Base-by-base conservation (phyloP, 2,888 invertebrate species). In the Nomada hirtipes region DNA sequence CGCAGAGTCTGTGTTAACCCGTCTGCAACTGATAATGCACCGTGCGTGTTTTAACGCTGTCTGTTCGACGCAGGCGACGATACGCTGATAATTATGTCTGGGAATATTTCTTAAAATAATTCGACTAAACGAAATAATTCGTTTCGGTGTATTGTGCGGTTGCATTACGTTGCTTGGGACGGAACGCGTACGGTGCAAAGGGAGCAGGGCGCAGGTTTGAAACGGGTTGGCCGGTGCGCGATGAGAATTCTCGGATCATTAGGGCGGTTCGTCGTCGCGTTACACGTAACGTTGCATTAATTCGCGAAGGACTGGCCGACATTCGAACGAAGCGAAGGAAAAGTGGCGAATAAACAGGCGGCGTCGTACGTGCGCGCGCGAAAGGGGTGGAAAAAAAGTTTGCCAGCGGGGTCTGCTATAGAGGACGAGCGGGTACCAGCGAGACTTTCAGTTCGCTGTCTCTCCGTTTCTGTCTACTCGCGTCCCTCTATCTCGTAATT, bases 401-500 rank as follows among this genome's bases (percentile, higher is more conserved):
- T 44, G 52, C 26, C 60, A 36, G 73, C 26, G 61, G 57, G 0
- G 26, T 13, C 4, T 10, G 18, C n/a, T 9, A 2, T 11, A 20
- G 53, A 20, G 65, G 47, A 70, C 52, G 79, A 70, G 65, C 53
- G 67, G 79, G 65, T 29, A n/a, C 59, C 59, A 71, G 84, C 60
- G 70, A 84, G 75, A 83, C 60, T 80, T 79, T 44, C 44, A 67
- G 72, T 70, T 61, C 70, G 59, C 77, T 69, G 76, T 80, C 75
- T 79, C 72, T 61, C 76, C 70, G 23, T 57, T 59, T 60, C 63
- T 61, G 71, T 76, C 72, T 68, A 53, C 52, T 73, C 75, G 13
- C 55, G 59, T 64, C 79, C 69, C 71, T 69, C 73, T 83, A 71
- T 82, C 65, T 81, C 83, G 83, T 86, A 86, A 86, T 86, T 86